Base-by-base conservation (phyloP, 2,113 vertebrate species). In the Erythrolamprus reginae region DNA sequence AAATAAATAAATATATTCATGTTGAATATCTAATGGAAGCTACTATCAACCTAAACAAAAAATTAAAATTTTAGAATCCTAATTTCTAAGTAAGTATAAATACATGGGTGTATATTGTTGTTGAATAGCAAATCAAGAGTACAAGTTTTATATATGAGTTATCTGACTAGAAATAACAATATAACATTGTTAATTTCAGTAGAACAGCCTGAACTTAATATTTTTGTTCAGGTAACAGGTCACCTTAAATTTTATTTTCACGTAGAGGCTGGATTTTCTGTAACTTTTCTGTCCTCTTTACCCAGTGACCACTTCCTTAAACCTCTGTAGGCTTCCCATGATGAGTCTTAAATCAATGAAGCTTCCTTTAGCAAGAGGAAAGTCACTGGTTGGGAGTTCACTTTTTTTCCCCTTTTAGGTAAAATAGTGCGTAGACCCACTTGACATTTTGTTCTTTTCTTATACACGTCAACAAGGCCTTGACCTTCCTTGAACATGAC, bases 301-400 rank as follows among this genome's bases (percentile, higher is more conserved):
- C 7, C 65, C 38, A 61, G 13, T 92, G 55, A 88, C 92, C 93
- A 92, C 91, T 58, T 91, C 88, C 87, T 93, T 94, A 38, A 92
- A 28, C 48, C 91, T 88, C 13, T 82, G 10, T 61, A 28, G 61
- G 4, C 51, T 93, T 91, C 90, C 93, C 48, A 82, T 89, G 70
- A 84, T 91, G 21, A 23, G 52, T 24, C 47, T 45, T 87, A 33
- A 77, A 88, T 19, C 23, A 90, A 92, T 86, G 89, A 95, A 92
- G 70, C 28, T 91, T 55, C n/a, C n/a, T 87, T 90, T 84, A 42
- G 50, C 86, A n/a, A 86, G 87, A 82, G 82, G 48, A 19, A 90
- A 50, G 86, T 88, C 88, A 89, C 19, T 6, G 1, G 17, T 82
- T 93, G 91, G 83, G 24, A 92, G 45, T 77, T 91, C 86, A 91